Evolutionary conservation across 2,113 vertebrate species (phyloP), one percentile per base, ranked within the genome.

Genomic region (Formicarius rufipectus): DNA sequence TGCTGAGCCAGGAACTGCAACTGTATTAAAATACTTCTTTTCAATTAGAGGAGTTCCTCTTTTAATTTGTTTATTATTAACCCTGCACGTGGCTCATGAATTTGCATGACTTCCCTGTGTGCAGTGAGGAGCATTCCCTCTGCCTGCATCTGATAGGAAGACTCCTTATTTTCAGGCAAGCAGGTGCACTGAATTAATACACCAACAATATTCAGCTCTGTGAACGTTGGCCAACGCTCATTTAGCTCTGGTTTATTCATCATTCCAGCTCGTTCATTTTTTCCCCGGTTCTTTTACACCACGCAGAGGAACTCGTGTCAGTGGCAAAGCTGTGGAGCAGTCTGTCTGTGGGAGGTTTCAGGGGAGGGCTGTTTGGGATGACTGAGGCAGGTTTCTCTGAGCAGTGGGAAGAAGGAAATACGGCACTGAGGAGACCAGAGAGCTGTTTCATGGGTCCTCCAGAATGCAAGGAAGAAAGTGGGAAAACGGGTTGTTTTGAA

Each of bases 61-160:
- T 67, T 60, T 92, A 95, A 96, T 95, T 90, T 86, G 83, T 96
- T 96, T 88, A 30, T 96, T 94, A 95, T 92, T 96, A 97, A 96
- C 86, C 87, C 90, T 56, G 75, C 12, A 2, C 5, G 3, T 3
- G 47, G 87, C 95, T 96, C 85, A 94, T 90, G 93, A 89, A 94
- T 97, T 96, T 94, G 52, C 93, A 94, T 83, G 58, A 20, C 37
- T 81, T 63, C 3, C 18, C 14, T 2, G n/a, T 14, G 49, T 39
- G 9, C 28, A 16, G 75, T 4, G 55, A 85, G 84, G 81, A 91
- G 20, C 24, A 0, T 49, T 76, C 73, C 64, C 67, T 47, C 3
- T 39, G 79, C 92, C 56, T 33, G 39, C 45, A 27, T 84, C 89
- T 58, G 84, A 85, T 22, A 12, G 47, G 69, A 67, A 30, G 58